phyloP scores from a whole-genome alignment of 2,888 invertebrate genomes.

The Tortrix viridana region DNA sequence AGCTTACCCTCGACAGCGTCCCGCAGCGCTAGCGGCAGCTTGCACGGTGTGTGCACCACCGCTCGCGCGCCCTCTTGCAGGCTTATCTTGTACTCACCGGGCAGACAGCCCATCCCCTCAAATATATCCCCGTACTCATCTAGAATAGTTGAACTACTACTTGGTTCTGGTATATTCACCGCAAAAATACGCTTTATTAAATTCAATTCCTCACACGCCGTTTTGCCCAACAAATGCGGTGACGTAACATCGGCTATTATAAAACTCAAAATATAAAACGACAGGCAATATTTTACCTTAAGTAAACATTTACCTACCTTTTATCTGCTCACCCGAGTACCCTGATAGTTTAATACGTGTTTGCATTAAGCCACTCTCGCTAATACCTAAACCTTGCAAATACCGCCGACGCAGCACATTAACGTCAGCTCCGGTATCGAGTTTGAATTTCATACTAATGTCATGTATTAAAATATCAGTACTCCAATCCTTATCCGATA shows the following conservation, averaged over 20 bases:
- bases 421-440: constrained; percentile 17
- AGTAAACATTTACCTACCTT: constrained; percentile 3
- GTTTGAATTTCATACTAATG: background rate
- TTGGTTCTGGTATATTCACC: background rate
- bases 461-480: constrained; percentile 2
- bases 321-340: constrained; percentile 1
- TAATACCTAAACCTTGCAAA: background rate
- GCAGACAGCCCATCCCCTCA: constrained; percentile 6
- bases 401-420: constrained; percentile 7
- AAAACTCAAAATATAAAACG: constrained; percentile 2
- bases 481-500: background rate
- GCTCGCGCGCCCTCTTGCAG: background rate
- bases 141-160: background rate
- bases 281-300: background rate
- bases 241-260: constrained; percentile 4
- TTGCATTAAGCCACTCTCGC: background rate
- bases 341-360: constrained; percentile 1
- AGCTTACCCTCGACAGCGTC: background rate
- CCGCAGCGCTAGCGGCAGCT: constrained; percentile 1
- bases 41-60: constrained; percentile 13
- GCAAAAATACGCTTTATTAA: constrained; percentile 5
- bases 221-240: constrained; percentile 1
- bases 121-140: constrained; percentile 7
- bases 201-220: constrained; percentile 6
- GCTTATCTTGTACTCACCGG: constrained; percentile 5